Evolutionary conservation across 2,113 vertebrate genomes (phyloP).

Genomic region (Prionailurus bengalensis): DNA sequence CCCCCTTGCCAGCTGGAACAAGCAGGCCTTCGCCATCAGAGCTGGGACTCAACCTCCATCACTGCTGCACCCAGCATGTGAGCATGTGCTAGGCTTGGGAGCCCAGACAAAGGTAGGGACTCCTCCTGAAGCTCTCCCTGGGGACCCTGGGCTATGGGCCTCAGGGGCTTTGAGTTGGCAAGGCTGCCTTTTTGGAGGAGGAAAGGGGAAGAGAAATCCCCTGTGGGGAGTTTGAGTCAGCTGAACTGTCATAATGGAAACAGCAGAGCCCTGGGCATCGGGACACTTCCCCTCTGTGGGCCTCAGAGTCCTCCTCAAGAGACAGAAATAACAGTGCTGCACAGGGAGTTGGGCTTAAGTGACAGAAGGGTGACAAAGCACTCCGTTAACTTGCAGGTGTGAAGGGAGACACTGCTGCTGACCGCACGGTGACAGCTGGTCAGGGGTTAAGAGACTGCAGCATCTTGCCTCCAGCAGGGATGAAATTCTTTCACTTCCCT

Average conservation of each 20-base stretch:
- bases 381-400: neutral
- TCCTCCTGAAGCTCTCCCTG: neutral
- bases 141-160: neutral
- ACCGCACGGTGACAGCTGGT: neutral
- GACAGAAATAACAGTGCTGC: neutral
- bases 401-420: neutral
- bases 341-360: neutral
- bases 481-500: neutral
- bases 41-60: neutral
- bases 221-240: neutral
- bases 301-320: neutral
- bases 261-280: neutral
- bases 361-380: neutral
- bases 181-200: constrained; percentile 25
- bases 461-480: neutral
- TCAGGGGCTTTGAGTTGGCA: neutral
- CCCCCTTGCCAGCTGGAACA: neutral
- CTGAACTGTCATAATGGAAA: constrained; percentile 64
- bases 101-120: neutral
- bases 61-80: neutral
- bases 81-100: neutral
- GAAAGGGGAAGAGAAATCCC: constrained; percentile 72
- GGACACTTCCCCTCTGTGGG: constrained; percentile 66
- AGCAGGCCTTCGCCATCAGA: neutral
- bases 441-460: neutral